Evolutionary conservation across 2,113 vertebrate species (phyloP), one percentile per base, ranked within the genome.

Genomic region (Alosa alosa): DNA sequence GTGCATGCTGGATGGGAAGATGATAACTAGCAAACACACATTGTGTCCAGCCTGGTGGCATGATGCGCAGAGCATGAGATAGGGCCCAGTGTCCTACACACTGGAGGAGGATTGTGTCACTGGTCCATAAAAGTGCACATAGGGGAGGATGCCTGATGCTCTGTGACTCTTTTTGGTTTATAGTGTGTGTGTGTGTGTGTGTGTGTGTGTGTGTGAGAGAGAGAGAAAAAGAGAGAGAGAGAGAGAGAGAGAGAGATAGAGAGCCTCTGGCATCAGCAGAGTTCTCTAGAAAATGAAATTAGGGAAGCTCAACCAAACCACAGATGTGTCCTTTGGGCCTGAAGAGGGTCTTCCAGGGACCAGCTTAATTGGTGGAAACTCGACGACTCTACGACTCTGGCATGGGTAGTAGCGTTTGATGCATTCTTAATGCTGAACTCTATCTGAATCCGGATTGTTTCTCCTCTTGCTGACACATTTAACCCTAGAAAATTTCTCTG

Each of bases 191-290:
- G 17, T 25, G 20, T n/a, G 20, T 64, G 60, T 22, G 41, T 44
- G 41, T 44, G 41, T 44, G 41, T 44, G 41, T 44, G 41, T 44
- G 60, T n/a, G 20, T 64, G 60, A n/a, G n/a, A n/a, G 60, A 84
- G 17, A 86, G 39, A 45, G 20, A 44, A 5, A n/a, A 10, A 84
- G 55, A 45, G 55, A 52, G 45, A 82, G 82, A 50, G n/a, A 11
- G 82, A 82, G 3, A 82, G 46, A 82, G 18, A 82, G 82, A 82
- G 82, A 50, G n/a, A 11, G 82, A 82, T 11, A 82, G 46, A 82
- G 18, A 82, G 82, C 49, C 44, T 64, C 60, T 64, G 60, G 20
- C 22, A 9, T 60, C 57, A 20, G 22, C 8, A 13, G 7, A 36
- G 31, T 25, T 7, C 3, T 72, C 25, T 36, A 72, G 31, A 72